Evolutionary conservation across 2,888 invertebrate genomes (phyloP), one percentile per base, ranked within the genome.

Genomic region (Meganola albula): DNA sequence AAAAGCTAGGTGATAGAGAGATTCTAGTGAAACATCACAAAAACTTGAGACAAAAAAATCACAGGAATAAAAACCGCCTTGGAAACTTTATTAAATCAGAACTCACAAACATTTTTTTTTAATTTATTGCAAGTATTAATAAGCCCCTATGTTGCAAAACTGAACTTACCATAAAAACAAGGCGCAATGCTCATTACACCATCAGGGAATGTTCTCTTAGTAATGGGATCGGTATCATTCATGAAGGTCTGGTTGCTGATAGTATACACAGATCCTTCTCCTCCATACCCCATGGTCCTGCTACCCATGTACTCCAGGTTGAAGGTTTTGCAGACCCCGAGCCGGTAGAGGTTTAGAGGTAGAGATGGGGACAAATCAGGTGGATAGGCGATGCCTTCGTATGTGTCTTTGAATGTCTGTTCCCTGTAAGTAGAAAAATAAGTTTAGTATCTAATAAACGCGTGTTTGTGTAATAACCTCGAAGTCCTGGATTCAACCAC

Each of bases 311-410:
- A 74, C 18, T 70, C 58, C 24, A 79, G 38, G 47, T 73, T 89
- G 24, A 94, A 58, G 0, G 90, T 87, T 31, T 93, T 87, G 63
- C 96, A 96, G 63, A 95, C 90, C 0, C 93, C 90, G 44, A 91
- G 89, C 16, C 94, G 87, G 70, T 90, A 96, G 4, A 94, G 63
- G 10, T 87, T 74, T 47, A 95, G 85, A 0, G 73, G 67, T 0
- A 78, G 80, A 0, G 80, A 86, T 24, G 79, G 73, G 5, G 73
- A 73, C 22, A 95, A 56, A 28, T 89, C 78, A 1, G 88, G 76
- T 0, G 93, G 92, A 54, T 91, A 93, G 1, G 92, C 71, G 0
- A 90, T 87, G 0, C 93, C 95, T 65, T 95, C 95, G 41, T 90
- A 91, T 0, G 89, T 73, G 6, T 93, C 92, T 47, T 87, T 87